These are phyloP conservation scores for Neomonachus schauinslandi DNA, from an alignment of 2,113 vertebrate species.

Conservation along the genomic window DNA sequence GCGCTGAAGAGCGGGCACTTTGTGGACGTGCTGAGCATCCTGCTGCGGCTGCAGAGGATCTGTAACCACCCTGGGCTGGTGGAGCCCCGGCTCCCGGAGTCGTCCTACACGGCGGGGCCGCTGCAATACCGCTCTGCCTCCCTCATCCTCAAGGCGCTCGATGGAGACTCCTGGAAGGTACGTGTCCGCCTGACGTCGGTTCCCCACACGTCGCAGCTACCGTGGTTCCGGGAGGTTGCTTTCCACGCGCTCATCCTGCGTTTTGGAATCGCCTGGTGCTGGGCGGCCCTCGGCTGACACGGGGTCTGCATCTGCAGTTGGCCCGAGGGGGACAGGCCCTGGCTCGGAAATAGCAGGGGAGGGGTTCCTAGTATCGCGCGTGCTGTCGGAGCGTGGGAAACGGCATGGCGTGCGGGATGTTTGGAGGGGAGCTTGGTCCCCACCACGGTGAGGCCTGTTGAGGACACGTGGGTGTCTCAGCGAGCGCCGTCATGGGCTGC, in stretches of 20 bases:
- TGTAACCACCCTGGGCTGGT: constrained; percentile 94
- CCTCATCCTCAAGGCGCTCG: constrained; percentile 86
- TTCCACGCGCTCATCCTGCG: neutral
- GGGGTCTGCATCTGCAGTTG: fast-evolving
- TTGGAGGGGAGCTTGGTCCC: neutral
- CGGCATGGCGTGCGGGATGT: neutral
- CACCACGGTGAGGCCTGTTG: neutral
- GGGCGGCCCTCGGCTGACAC: neutral
- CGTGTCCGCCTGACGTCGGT: neutral
- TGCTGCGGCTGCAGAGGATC: constrained; percentile 91
- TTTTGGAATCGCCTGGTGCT: neutral
- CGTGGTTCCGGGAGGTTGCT: fast-evolving
- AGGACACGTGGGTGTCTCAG: neutral
- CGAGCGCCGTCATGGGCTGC: neutral
- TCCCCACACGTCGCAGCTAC: fast-evolving
- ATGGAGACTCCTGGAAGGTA: constrained; percentile 88
- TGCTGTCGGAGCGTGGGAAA: fast-evolving
- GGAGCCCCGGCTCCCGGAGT: constrained; percentile 84
- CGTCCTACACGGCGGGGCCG: constrained; percentile 85
- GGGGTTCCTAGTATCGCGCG: neutral
- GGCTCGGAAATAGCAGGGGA: neutral
- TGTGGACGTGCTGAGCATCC: constrained; percentile 90
- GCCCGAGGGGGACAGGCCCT: fast-evolving
- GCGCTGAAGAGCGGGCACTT: constrained; percentile 92
- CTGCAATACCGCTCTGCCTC: constrained; percentile 88